phyloP scores from a whole-genome alignment of 92 coral and sea anemone genomes.

The Micromussa lordhowensis region DNA sequence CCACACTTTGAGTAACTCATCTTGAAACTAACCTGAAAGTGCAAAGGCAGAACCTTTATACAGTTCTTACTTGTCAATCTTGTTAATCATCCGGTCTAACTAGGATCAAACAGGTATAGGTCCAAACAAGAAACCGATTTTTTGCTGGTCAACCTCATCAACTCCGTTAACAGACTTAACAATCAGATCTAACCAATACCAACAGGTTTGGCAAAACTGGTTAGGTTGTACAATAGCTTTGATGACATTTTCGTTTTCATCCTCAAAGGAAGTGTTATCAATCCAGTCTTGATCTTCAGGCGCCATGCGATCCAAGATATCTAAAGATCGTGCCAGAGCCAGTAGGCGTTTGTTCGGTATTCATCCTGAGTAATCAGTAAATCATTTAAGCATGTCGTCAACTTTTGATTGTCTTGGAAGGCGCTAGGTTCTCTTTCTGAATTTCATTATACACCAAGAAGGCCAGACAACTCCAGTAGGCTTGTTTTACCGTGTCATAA shows the following conservation, averaged over 20 bases:
- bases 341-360: background rate
- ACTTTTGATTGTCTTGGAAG: background rate
- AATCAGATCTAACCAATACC: conserved; percentile 34
- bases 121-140: too few species aligned
- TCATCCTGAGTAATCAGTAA: background rate
- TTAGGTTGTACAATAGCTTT: background rate
- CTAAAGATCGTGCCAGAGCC: conserved; percentile 29
- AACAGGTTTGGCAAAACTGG: conserved; percentile 43
- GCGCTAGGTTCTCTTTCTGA: background rate
- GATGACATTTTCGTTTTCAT: background rate
- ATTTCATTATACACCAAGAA: background rate
- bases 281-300: conserved; percentile 34
- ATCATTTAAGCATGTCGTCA: background rate
- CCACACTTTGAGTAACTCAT: conserved; percentile 49
- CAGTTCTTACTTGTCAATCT: background rate
- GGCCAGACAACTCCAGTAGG: background rate
- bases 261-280: background rate
- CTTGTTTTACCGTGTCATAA: background rate
- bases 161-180: background rate
- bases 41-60: background rate
- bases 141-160: conserved; percentile 4
- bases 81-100: too few species aligned
- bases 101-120: background rate
- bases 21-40: background rate
- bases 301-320: background rate